Evolutionary conservation across 1,140 invertebrate species (phyloP), one percentile per base, ranked within the genome.

Genomic region (Stenopsyche tienmushanensis): DNA sequence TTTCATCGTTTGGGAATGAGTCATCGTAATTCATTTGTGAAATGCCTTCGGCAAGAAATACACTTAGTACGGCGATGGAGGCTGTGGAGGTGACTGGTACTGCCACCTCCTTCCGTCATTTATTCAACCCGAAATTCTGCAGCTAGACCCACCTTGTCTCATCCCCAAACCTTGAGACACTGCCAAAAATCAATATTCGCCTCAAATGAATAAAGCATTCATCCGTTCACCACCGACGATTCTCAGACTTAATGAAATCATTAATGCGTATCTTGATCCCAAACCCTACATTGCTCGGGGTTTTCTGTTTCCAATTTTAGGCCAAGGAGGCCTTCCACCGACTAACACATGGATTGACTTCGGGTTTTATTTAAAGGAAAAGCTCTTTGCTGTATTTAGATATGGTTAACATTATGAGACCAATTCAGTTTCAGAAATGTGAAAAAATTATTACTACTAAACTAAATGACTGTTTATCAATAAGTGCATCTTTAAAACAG

Each of bases 211-310:
- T 57, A 55, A 55, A 55, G 34, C 54, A 57, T 57, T 57, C 54
- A 57, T 57, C 24, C 10, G 39, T 39, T 54, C 52, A 29, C 52
- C 45, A 21, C 45, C 8, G 45, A 54, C 25, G 10, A 34, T 54
- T 54, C 29, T 39, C 26, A 57, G 34, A 57, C 54, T 57, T 42
- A 57, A 57, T 57, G 54, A 57, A 57, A 57, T 57, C 54, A 57
- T 57, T 57, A 57, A 57, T 57, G 54, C 54, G 54, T 57, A 57
- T 57, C 54, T 57, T 29, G 54, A 57, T 57, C 39, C 5, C 47
- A 10, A 13, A 9, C n/a, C 5, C 47, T 9, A 23, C 47, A 3
- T 10, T 39, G 21, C 24, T 5, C 3, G 54, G 18, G 21, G 29
- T 42, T 57, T 57, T 57, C 54, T n/a, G 54, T 57, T 57, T 57